Evolutionary conservation across 2,797 vertebrate species (phyloP).

Genomic region (Mus spretus): DNA sequence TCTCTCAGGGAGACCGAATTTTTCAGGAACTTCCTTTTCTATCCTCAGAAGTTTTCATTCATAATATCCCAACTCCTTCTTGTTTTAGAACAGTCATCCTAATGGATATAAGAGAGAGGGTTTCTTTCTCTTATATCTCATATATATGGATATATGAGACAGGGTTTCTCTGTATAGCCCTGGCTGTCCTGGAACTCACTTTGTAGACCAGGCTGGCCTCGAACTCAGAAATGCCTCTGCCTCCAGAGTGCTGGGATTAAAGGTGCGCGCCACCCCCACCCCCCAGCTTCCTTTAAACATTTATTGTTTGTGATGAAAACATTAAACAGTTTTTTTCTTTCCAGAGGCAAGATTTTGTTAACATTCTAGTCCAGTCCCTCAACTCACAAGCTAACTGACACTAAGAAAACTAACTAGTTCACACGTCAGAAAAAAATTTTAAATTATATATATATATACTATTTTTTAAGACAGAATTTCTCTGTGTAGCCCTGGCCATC

Average conservation of each 20-base stretch:
- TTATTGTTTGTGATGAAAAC: neutral
- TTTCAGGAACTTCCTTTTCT: conserved; percentile 30
- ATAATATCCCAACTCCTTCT: conserved; percentile 22
- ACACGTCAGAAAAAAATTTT: no score
- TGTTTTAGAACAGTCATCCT: neutral
- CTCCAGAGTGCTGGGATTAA: no score
- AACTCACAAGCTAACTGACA: neutral
- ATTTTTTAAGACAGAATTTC: neutral
- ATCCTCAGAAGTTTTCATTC: conserved; percentile 58
- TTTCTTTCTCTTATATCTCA: no score
- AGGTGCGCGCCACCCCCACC: no score
- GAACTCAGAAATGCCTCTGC: no score
- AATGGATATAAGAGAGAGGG: neutral
- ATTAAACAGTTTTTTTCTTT: neutral
- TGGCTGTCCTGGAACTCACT: no score
- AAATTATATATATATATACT: no score
- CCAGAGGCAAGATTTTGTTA: neutral
- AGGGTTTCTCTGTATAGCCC: no score
- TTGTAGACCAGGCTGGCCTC: no score
- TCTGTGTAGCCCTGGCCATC: neutral
- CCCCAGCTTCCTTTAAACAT: neutral
- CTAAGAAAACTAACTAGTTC: neutral
- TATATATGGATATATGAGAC: no score
- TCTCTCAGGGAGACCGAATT: neutral
- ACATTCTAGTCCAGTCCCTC: neutral